Base-by-base conservation (phyloP, 2,888 invertebrate genomes). In the Pseudanteris insignis region DNA sequence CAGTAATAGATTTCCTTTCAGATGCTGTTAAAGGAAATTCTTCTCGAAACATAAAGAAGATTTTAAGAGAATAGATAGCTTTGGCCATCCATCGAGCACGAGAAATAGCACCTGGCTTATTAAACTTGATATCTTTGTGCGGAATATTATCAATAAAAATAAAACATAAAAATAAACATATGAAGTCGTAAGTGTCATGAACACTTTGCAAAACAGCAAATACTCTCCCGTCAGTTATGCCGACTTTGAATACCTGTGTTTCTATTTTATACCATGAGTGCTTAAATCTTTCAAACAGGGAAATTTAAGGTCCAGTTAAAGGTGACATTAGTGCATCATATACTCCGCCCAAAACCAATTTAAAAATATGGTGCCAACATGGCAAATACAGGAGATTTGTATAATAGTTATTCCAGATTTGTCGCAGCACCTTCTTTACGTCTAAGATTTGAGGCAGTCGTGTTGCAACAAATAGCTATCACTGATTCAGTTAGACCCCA, bases 81-180 rank as follows among this genome's bases (percentile, higher is more conserved):
- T 61, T 70, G 5, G 63, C 50, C 68, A 71, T 72, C 69, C 70
- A 72, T 2, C 68, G 57, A 41, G 71, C 69, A 43, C 69, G 70
- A 14, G 66, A 68, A 38, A 68, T 44, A 12, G 69, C 66, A 15
- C 70, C 71, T 46, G 67, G 67, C 12, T 30, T 30, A 30, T 30
- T 11, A 30, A 69, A 64, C 38, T 55, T 62, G 2, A 66, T 47
- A 40, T 64, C 44, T 30, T 51, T 46, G n/a, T 28, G 37, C 30
- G 63, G 59, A 30, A 47, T 30, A 26, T 58, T 65, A 12, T 65
- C 64, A 9, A 69, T 57, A 46, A 68, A 71, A 47, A 70, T 69
- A 6, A 67, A 36, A 28, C 47, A 48, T 43, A 70, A 53, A 29
- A 61, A n/a, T n/a, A n/a, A n/a, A n/a, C n/a, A n/a, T n/a, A 44